Evolutionary conservation across 2,888 invertebrate species (phyloP).

Genomic region (Tiliacea aurago): DNA sequence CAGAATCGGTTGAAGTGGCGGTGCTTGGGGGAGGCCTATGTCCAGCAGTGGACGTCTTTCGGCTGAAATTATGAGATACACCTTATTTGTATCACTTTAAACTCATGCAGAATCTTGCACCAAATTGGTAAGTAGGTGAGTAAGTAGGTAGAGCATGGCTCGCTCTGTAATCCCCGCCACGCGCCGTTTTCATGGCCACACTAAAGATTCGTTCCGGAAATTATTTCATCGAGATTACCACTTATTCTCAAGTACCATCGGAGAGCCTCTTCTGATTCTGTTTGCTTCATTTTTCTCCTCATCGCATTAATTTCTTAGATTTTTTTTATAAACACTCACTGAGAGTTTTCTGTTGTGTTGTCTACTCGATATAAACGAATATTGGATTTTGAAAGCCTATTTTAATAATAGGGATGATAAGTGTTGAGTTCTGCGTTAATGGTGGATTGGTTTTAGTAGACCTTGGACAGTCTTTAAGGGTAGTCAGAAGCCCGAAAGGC

Average conservation of each 20-base stretch:
- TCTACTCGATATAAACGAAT: slow-evolving; percentile 22
- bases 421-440: not conserved
- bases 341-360: slow-evolving; percentile 42
- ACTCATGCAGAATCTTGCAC: not conserved
- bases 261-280: slow-evolving; percentile 61
- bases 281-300: slow-evolving; percentile 65
- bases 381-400: slow-evolving; percentile 13
- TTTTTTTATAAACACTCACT: slow-evolving; percentile 66
- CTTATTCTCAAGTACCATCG: slow-evolving; percentile 73
- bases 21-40: too few species aligned
- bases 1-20: too few species aligned
- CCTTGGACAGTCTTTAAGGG: not conserved
- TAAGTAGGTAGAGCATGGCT: not conserved
- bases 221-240: slow-evolving; percentile 82
- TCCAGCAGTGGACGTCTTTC: too few species aligned
- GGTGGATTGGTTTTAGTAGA: not conserved
- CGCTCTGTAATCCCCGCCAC: slow-evolving; percentile 37
- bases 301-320: slow-evolving; percentile 73
- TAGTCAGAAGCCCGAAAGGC: not conserved
- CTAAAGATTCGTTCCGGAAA: slow-evolving; percentile 78
- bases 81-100: too few species aligned
- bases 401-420: not conserved
- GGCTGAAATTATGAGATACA: too few species aligned
- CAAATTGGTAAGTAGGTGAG: not conserved
- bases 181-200: slow-evolving; percentile 52